Evolutionary conservation across 1,140 invertebrate species (phyloP).

Genomic region (Trichonephila inaurata): DNA sequence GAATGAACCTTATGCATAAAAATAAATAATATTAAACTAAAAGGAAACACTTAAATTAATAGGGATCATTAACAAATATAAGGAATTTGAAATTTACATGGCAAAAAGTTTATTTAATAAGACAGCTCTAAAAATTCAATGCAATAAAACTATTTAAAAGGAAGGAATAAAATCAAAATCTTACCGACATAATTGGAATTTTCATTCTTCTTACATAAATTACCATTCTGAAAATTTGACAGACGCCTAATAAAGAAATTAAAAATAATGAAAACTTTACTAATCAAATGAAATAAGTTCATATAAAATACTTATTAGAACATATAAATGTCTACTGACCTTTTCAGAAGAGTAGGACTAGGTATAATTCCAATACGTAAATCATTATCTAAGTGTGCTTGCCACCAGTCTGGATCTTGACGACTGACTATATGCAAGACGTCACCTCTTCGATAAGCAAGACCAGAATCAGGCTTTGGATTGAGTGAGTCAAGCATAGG

Average conservation of each 20-base stretch:
- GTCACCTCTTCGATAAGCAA: constrained; percentile 94
- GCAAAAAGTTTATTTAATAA: too few species aligned
- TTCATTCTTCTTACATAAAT: constrained; percentile 26
- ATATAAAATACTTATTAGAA: background rate
- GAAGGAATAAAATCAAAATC: background rate
- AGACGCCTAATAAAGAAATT: constrained; percentile 56
- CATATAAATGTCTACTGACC: constrained; percentile 76
- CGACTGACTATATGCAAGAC: constrained; percentile 97
- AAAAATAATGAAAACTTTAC: background rate
- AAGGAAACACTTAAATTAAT: too few species aligned
- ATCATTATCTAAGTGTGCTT: constrained; percentile 92
- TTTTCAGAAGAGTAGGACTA: constrained; percentile 93
- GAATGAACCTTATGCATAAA: too few species aligned
- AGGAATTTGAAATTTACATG: too few species aligned
- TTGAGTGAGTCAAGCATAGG: constrained; percentile 93
- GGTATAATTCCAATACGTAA: constrained; percentile 97
- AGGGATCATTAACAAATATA: too few species aligned
- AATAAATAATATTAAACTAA: too few species aligned
- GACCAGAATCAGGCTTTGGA: constrained; percentile 96
- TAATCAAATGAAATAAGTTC: background rate
- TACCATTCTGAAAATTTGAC: constrained; percentile 62
- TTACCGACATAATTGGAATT: constrained; percentile 67
- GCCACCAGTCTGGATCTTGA: constrained; percentile 97
- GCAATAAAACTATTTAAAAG: background rate
- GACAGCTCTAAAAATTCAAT: too few species aligned